Percentiles rank a stretch among this genome's conserved stretches.
Evolutionary conservation across 1,140 invertebrate species (phyloP).

Genomic region (Lethocerus indicus): DNA sequence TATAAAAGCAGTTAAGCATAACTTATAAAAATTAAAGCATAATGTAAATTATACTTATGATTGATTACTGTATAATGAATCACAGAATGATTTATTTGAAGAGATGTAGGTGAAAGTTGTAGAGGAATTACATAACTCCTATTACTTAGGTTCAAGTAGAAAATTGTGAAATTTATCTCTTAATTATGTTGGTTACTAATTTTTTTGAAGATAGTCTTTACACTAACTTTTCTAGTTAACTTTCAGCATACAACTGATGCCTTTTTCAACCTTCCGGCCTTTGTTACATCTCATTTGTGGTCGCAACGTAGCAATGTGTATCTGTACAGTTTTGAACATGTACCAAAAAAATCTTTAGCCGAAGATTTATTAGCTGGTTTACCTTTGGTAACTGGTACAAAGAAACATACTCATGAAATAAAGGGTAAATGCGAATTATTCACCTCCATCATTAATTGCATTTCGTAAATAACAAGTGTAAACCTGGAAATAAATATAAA

Average conservation of each 20-base stretch:
- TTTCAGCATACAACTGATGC: conserved; percentile 36
- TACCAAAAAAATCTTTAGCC: conserved; percentile 32
- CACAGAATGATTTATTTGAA: no score
- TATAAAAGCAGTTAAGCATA: no score
- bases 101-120: no score
- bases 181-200: no score
- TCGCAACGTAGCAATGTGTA: conserved; percentile 35
- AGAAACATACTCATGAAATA: neutral
- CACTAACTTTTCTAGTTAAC: conserved; percentile 1
- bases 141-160: no score
- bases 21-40: no score
- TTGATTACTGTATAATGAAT: no score
- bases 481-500: neutral
- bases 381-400: conserved; percentile 25
- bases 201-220: no score
- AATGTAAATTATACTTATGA: no score
- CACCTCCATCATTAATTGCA: neutral
- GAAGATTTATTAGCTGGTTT: conserved; percentile 40
- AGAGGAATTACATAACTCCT: no score
- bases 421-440: neutral
- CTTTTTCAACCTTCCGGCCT: conserved; percentile 53
- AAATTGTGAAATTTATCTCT: no score
- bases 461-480: neutral
- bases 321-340: conserved; percentile 56
- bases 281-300: conserved; percentile 46